Conservation (phyloP, 1,140 invertebrate genomes). For the Condylostylus longicornis region DNA sequence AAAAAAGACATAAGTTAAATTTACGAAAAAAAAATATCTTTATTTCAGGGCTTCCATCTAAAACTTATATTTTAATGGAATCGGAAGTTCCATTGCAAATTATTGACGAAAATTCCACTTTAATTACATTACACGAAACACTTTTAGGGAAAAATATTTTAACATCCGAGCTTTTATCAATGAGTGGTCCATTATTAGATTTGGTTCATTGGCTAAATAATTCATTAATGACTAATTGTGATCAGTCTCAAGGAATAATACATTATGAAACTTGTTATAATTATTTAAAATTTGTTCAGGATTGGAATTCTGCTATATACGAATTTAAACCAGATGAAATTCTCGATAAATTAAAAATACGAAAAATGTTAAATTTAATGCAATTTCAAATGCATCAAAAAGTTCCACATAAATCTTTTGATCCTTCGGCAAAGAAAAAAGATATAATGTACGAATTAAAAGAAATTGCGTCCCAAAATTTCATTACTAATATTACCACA, state of each 20-base stretch:
- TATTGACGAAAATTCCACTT: conserved; percentile 12
- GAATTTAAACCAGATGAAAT: conserved; percentile 12
- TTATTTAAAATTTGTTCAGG: conserved; percentile 26
- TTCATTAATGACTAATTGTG: conserved; percentile 22
- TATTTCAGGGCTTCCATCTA: conserved; percentile 18
- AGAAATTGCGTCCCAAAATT: conserved; percentile 26
- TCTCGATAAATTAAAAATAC: conserved; percentile 19
- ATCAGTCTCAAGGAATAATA: conserved; percentile 20
- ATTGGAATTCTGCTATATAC: conserved; percentile 22
- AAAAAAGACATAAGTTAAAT: neutral
- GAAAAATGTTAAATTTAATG: conserved; percentile 18
- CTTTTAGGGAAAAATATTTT: conserved; percentile 20
- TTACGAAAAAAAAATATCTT: neutral
- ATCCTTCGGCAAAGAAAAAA: neutral
- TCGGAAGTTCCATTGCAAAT: conserved; percentile 21
- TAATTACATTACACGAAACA: conserved; percentile 16
- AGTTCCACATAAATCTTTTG: conserved; percentile 9
- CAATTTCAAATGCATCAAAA: conserved; percentile 29
- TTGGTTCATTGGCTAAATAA: conserved; percentile 23
- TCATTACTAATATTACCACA: conserved; percentile 25
- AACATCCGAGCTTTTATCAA: conserved; percentile 19
- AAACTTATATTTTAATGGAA: conserved; percentile 25
- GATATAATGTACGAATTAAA: conserved; percentile 15
- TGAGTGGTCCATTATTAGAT: conserved; percentile 20
- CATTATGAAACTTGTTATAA: conserved; percentile 22